A percentile compares a stretch with the other conserved stretches of the same genome.
These are phyloP conservation scores for Mythimna pallens DNA, from an alignment of 2,888 invertebrate genomes.

Conservation along the genomic window DNA sequence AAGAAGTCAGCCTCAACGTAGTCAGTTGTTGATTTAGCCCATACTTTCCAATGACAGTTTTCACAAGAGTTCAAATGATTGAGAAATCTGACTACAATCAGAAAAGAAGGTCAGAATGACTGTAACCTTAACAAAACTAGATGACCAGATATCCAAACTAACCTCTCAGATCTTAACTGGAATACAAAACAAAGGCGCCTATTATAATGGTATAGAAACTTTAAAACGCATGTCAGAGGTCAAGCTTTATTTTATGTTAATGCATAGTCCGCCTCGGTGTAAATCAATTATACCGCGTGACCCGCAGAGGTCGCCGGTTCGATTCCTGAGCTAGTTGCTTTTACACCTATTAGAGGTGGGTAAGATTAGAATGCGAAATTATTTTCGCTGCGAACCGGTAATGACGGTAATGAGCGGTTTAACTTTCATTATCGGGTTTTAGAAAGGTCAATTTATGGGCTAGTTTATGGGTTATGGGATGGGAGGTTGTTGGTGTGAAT, in stretches of 20 bases:
- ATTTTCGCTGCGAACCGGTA: constrained; percentile 58
- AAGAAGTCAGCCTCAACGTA: no score
- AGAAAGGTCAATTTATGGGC: constrained; percentile 46
- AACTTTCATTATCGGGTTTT: constrained; percentile 45
- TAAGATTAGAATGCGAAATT: constrained; percentile 70
- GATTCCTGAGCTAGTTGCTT: constrained; percentile 76
- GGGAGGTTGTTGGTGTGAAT: background rate
- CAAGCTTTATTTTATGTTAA: constrained; percentile 90
- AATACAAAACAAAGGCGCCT: constrained; percentile 67
- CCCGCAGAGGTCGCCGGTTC: constrained; percentile 83
- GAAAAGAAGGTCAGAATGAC: background rate
- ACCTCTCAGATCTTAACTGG: constrained; percentile 29
- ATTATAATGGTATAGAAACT: constrained; percentile 80
- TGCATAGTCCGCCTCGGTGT: constrained; percentile 84
- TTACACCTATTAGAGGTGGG: constrained; percentile 82
- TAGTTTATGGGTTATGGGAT: constrained; percentile 16
- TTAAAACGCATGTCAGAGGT: constrained; percentile 87
- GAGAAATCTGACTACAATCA: no score
- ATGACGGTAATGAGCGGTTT: constrained; percentile 52
- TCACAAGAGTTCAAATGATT: background rate
- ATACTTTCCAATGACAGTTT: background rate
- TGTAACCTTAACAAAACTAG: constrained; percentile 1
- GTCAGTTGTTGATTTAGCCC: background rate
- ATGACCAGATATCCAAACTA: constrained; percentile 14
- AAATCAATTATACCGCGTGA: constrained; percentile 89